These are phyloP conservation scores for Rutpela maculata DNA, from an alignment of 2,888 invertebrate species.

Conservation along the genomic window DNA sequence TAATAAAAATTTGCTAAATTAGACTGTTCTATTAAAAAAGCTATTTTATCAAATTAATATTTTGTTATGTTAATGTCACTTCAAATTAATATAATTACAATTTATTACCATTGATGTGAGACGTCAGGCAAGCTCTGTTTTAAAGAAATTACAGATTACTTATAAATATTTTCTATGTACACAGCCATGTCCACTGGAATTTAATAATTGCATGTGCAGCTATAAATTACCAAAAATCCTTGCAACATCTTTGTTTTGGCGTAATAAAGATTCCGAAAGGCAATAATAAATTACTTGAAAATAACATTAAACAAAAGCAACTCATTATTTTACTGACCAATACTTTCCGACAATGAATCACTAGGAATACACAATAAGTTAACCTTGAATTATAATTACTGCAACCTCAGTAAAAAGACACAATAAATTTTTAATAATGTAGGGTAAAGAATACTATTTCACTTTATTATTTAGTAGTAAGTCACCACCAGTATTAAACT, in stretches of 20 bases:
- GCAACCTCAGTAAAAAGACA: conserved; percentile 41
- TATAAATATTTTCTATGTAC: background rate
- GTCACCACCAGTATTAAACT: conserved; percentile 19
- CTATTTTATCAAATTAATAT: too few species aligned
- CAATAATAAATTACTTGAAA: conserved; percentile 39
- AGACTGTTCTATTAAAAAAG: too few species aligned
- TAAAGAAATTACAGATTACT: background rate
- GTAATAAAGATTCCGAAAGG: conserved; percentile 33
- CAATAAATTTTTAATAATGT: conserved; percentile 43
- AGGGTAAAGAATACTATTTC: conserved; percentile 30
- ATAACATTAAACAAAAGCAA: conserved; percentile 39
- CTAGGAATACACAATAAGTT: conserved; percentile 7
- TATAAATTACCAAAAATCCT: conserved; percentile 17
- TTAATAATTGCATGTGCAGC: conserved; percentile 10
- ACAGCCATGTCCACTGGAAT: conserved; percentile 5
- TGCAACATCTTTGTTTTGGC: conserved; percentile 30
- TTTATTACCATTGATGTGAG: background rate
- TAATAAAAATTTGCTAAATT: too few species aligned
- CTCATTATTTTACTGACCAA: conserved; percentile 39
- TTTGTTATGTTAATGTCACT: too few species aligned
- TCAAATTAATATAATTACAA: background rate
- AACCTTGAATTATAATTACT: conserved; percentile 48
- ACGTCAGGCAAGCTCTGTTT: background rate
- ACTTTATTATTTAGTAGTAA: conserved; percentile 33
- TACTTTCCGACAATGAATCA: conserved; percentile 42